phyloP scores from a whole-genome alignment of 2,113 vertebrate species.

The Sterrhoptilus dennistouni region DNA sequence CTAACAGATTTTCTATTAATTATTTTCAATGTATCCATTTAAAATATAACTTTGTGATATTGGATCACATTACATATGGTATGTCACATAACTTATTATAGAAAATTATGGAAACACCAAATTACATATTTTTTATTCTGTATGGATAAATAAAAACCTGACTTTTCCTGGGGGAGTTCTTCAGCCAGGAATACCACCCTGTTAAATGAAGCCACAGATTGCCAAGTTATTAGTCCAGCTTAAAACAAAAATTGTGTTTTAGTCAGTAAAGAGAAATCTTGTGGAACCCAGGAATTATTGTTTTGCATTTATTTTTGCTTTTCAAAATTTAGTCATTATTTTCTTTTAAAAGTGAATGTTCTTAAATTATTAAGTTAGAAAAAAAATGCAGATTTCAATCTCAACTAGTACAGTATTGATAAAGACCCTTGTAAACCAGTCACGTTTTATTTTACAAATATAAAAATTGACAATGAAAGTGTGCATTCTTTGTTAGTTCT shows the following conservation, averaged over 20 bases:
- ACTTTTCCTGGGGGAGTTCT: constrained; percentile 24
- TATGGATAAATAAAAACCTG: not conserved
- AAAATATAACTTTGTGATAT: constrained; percentile 21
- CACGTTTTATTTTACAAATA: not conserved
- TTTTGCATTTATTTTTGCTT: not conserved
- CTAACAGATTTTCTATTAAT: constrained; percentile 14
- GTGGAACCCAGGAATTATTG: not conserved
- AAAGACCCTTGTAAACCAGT: not conserved
- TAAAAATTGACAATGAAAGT: not conserved
- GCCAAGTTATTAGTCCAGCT: constrained; percentile 29
- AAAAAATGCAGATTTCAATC: not conserved
- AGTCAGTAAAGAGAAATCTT: not conserved
- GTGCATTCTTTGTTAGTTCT: not conserved
- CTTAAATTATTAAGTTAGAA: not conserved
- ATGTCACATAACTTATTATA: not conserved
- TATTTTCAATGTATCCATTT: constrained; percentile 28
- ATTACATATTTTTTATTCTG: constrained; percentile 20
- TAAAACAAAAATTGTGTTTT: not conserved
- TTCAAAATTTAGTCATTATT: not conserved
- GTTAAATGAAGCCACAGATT: constrained; percentile 54
- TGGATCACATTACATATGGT: not conserved
- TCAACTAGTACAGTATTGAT: not conserved
- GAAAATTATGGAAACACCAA: not conserved
- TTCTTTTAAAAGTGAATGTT: not conserved
- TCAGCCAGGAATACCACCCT: not conserved